Conservation (phyloP, 1,140 invertebrate genomes). For the Drosophila serrata region DNA sequence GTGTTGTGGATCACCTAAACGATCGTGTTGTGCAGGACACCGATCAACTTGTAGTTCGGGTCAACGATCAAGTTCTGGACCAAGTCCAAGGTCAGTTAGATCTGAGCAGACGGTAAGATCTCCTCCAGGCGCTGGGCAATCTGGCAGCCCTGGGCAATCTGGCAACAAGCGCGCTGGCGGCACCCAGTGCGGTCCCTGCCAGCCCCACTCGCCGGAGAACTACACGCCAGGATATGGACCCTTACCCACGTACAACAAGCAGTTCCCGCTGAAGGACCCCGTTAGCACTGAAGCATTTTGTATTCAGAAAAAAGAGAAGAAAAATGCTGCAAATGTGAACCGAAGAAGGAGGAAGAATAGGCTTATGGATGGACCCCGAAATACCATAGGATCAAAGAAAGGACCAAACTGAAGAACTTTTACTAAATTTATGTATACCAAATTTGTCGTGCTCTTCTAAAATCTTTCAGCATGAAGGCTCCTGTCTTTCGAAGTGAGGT, state of each 20-base stretch:
- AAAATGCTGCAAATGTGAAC: background rate
- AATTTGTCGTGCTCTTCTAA: background rate
- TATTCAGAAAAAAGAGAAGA: background rate
- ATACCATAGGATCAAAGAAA: background rate
- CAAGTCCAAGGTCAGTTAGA: too few relatives aligned
- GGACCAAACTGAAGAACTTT: background rate
- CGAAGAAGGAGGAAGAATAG: background rate
- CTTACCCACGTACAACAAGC: background rate
- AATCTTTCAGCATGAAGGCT: background rate
- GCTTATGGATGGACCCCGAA: background rate
- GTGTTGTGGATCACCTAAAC: too few relatives aligned
- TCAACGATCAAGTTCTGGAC: too few relatives aligned
- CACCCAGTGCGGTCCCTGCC: background rate
- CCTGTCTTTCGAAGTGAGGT: background rate
- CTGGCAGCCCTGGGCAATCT: too few relatives aligned
- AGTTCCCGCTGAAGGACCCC: background rate
- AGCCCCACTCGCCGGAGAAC: background rate
- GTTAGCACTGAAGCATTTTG: background rate
- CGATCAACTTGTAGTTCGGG: too few relatives aligned
- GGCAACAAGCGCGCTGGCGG: too few relatives aligned
- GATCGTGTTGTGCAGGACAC: too few relatives aligned
- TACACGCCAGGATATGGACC: background rate
- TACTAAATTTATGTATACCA: constrained; percentile 12
- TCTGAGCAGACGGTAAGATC: too few relatives aligned
- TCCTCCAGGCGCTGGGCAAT: too few relatives aligned